Percentiles rank a stretch among this genome's conserved stretches.
Conservation (phyloP, 1,140 invertebrate species). For the Calliopsis andreniformis region DNA sequence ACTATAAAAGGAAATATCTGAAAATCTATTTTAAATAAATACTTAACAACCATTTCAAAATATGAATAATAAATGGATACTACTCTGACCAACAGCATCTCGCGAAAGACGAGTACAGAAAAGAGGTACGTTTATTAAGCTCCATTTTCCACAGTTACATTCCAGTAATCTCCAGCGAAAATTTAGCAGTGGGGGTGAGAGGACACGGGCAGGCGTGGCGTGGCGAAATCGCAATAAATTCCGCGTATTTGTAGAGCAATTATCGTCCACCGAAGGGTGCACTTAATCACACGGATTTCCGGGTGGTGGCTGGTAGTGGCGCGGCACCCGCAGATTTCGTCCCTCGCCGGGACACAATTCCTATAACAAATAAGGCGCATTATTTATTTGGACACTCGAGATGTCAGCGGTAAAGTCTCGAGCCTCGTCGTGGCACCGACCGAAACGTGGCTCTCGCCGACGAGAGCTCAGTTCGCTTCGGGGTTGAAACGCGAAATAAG, state of each 20-base stretch:
- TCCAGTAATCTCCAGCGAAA: neutral
- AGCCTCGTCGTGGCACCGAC: slow-evolving; percentile 51
- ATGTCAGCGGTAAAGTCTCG: slow-evolving; percentile 72
- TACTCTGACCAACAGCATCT: too few species aligned
- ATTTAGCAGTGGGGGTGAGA: neutral
- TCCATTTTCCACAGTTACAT: neutral
- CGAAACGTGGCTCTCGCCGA: slow-evolving; percentile 33
- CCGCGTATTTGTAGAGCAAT: slow-evolving; percentile 45
- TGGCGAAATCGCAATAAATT: slow-evolving; percentile 25
- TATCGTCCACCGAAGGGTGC: slow-evolving; percentile 37
- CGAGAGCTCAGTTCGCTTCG: slow-evolving; percentile 27
- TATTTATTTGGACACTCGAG: slow-evolving; percentile 75
- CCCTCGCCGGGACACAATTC: slow-evolving; percentile 42
- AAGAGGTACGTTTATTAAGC: neutral
- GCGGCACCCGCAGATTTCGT: slow-evolving; percentile 55
- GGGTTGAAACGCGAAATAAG: slow-evolving; percentile 61
- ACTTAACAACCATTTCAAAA: too few species aligned
- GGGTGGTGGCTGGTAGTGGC: slow-evolving; percentile 11
- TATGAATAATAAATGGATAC: too few species aligned
- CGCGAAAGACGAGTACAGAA: too few species aligned
- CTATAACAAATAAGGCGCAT: slow-evolving; percentile 75
- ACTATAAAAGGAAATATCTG: too few species aligned
- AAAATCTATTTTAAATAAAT: too few species aligned
- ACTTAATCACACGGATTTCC: slow-evolving; percentile 50
- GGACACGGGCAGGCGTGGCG: neutral